A percentile compares a stretch with the other conserved stretches of the same genome.
Evolutionary conservation across 2,888 invertebrate genomes (phyloP).

Genomic region (Euspilapteryx auroguttella): DNA sequence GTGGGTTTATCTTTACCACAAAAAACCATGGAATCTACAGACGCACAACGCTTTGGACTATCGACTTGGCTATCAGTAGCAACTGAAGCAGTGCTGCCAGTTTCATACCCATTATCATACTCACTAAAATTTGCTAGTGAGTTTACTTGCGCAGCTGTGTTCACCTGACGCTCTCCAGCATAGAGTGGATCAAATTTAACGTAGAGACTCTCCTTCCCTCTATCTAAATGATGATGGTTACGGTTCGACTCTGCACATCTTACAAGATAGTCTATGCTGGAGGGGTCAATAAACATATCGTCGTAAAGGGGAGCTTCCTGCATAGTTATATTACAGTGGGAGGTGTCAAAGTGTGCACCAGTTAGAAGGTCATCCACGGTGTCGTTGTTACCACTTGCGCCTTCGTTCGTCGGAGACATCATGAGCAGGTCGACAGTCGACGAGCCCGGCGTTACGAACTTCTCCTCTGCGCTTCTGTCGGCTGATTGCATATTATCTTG

Average conservation of each 20-base stretch:
- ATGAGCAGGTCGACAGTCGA: constrained; percentile 39
- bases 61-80: constrained; percentile 22
- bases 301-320: constrained; percentile 21
- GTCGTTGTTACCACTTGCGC: background rate
- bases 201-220: constrained; percentile 66
- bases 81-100: constrained; percentile 32
- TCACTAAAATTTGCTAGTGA: constrained; percentile 25
- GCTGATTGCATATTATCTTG: constrained; percentile 24
- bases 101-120: constrained; percentile 43
- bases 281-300: constrained; percentile 56
- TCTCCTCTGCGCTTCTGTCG: constrained; percentile 24
- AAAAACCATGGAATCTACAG: constrained; percentile 19
- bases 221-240: constrained; percentile 26
- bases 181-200: constrained; percentile 66
- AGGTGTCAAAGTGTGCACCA: constrained; percentile 36
- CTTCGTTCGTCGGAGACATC: constrained; percentile 25
- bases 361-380: constrained; percentile 25
- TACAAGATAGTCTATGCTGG: constrained; percentile 56
- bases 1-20: constrained; percentile 33
- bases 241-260: constrained; percentile 41
- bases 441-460: constrained; percentile 33
- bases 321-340: constrained; percentile 45
- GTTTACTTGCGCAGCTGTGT: constrained; percentile 15
- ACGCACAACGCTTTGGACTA: constrained; percentile 25
- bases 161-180: constrained; percentile 20